Conservation (phyloP, 2,797 vertebrate genomes). For the Gastrophryne carolinensis region DNA sequence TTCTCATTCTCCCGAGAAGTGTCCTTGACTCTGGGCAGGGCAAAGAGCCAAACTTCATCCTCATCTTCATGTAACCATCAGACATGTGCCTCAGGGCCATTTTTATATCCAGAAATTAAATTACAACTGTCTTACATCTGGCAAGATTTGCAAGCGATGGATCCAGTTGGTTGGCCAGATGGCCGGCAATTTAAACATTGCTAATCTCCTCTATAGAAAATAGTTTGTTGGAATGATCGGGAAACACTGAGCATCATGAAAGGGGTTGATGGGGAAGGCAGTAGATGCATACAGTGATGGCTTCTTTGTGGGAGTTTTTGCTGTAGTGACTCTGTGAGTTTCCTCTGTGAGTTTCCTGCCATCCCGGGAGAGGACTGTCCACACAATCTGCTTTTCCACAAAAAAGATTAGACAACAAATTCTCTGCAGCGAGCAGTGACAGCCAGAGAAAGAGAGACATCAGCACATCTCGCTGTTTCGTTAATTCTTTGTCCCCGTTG, state of each 20-base stretch:
- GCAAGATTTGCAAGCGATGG: constrained; percentile 72
- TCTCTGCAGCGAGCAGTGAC: background rate
- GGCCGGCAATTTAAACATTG: constrained; percentile 79
- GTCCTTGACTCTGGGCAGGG: background rate
- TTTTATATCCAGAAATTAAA: constrained; percentile 82
- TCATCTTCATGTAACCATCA: constrained; percentile 66
- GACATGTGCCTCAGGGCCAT: constrained; percentile 71
- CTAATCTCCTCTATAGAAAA: constrained; percentile 79
- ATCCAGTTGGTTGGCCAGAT: constrained; percentile 82
- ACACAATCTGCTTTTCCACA: background rate
- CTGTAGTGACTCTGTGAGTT: background rate
- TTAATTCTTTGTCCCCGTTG: constrained; percentile 15
- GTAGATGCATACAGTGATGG: background rate
- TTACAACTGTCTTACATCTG: constrained; percentile 80
- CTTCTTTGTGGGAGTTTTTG: too few relatives aligned
- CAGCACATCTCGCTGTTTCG: background rate
- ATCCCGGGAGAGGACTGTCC: background rate
- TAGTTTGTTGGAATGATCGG: constrained; percentile 73
- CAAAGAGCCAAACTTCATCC: background rate
- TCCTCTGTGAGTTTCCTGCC: background rate
- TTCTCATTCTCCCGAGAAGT: background rate
- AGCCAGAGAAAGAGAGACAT: background rate
- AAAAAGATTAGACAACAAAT: background rate
- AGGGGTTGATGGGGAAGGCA: background rate
- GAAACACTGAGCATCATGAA: constrained; percentile 55